Conservation (phyloP, 2,888 invertebrate species). For the Lasioglossum vierecki region DNA sequence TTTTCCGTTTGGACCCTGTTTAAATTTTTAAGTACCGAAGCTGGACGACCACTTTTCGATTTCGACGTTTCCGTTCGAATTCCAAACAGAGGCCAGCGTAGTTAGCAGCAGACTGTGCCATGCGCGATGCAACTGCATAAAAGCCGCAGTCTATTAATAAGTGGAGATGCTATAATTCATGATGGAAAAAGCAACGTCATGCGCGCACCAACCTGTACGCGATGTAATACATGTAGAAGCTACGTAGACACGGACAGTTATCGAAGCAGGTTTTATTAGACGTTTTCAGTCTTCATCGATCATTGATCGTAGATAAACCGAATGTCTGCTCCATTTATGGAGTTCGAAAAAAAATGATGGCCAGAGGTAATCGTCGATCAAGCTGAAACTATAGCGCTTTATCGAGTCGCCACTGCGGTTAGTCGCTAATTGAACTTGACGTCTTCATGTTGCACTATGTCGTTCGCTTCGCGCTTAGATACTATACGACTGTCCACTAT, state of each 20-base stretch:
- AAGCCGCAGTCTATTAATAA: conserved; percentile 1
- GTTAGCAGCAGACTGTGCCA: background rate
- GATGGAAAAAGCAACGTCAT: background rate
- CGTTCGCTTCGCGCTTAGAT: background rate
- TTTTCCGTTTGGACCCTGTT: no score
- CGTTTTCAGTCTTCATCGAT: conserved; percentile 17
- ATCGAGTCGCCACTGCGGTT: background rate
- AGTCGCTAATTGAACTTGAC: conserved; percentile 4
- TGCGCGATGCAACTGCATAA: background rate
- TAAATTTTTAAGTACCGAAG: background rate
- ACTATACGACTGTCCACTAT: background rate
- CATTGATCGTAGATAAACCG: conserved; percentile 15
- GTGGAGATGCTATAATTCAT: background rate
- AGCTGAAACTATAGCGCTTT: background rate
- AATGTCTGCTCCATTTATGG: background rate
- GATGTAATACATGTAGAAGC: background rate
- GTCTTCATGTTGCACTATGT: background rate
- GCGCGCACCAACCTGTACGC: background rate
- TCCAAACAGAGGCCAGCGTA: background rate
- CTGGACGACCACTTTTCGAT: background rate
- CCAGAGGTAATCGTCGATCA: conserved; percentile 6
- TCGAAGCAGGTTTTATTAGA: conserved; percentile 14
- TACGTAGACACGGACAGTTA: background rate
- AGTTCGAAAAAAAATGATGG: background rate
- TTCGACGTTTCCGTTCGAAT: background rate